These are phyloP conservation scores for Acanthosepion esculentum DNA, from an alignment of 2,888 invertebrate species.

Conservation along the genomic window DNA sequence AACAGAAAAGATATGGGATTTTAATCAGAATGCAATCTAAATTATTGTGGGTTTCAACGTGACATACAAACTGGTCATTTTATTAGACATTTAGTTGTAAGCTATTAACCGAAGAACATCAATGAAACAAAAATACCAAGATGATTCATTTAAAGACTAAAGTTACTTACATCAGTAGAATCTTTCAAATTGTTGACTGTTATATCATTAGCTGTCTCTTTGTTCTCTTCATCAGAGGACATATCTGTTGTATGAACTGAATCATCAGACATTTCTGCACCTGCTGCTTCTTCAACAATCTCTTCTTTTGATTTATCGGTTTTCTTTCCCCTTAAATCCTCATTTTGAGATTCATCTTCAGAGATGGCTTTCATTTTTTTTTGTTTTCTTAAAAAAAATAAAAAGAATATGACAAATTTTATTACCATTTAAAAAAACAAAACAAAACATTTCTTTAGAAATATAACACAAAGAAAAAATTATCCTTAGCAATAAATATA, in stretches of 20 bases:
- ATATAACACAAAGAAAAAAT: too few relatives aligned
- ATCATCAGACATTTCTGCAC: constrained; percentile 56
- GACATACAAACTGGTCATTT: too few relatives aligned
- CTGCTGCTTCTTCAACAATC: constrained; percentile 51
- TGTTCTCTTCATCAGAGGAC: constrained; percentile 65
- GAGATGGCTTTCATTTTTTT: constrained; percentile 52
- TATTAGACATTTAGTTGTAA: too few relatives aligned
- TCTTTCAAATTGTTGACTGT: background rate
- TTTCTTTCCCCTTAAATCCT: constrained; percentile 60
- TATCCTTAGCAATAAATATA: too few relatives aligned
- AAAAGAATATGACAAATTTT: background rate
- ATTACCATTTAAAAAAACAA: too few relatives aligned
- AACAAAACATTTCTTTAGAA: too few relatives aligned
- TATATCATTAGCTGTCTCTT: background rate
- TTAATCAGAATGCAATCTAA: too few relatives aligned
- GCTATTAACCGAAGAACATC: too few relatives aligned
- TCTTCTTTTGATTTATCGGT: constrained; percentile 52
- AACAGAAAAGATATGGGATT: too few relatives aligned
- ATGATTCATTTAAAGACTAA: background rate
- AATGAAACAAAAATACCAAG: background rate
- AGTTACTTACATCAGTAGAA: background rate
- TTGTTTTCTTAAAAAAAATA: constrained; percentile 50
- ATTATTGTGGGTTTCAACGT: too few relatives aligned
- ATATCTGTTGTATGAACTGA: constrained; percentile 69
- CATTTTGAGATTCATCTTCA: constrained; percentile 60